phyloP scores from a whole-genome alignment of 2,113 vertebrate genomes.

The Hucho hucho region DNA sequence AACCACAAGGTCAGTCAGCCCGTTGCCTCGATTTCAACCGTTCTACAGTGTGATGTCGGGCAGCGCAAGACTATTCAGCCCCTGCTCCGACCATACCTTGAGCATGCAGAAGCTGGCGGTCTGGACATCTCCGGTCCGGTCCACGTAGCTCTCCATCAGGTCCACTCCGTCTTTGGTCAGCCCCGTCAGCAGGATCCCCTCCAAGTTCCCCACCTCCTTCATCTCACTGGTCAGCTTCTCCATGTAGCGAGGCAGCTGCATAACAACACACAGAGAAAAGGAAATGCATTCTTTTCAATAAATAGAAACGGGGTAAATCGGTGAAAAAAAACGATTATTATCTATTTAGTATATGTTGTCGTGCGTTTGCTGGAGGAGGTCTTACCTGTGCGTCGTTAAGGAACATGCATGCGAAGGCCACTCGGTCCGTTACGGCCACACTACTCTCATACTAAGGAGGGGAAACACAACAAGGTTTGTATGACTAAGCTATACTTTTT shows the following conservation, averaged over 20 bases:
- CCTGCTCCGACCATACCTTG: slow-evolving; percentile 73
- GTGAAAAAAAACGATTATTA: not conserved
- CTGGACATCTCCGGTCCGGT: slow-evolving; percentile 94
- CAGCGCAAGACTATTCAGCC: no score
- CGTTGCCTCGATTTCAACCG: no score
- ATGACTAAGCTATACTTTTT: not conserved
- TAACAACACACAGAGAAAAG: not conserved
- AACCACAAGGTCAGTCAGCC: not conserved
- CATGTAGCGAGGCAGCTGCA: slow-evolving; percentile 89
- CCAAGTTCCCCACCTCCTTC: slow-evolving; percentile 95
- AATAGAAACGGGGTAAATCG: no score
- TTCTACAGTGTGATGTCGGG: no score
- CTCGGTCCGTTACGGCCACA: slow-evolving; percentile 91
- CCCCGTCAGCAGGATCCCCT: slow-evolving; percentile 94
- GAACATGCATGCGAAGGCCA: slow-evolving; percentile 97
- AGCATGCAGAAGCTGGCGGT: slow-evolving; percentile 98
- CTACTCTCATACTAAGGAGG: slow-evolving; percentile 85
- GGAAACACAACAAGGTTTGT: not conserved
- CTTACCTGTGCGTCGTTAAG: slow-evolving; percentile 91
- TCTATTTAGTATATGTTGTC: not conserved
- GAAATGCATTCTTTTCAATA: not conserved
- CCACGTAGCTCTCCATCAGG: slow-evolving; percentile 96
- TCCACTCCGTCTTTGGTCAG: slow-evolving; percentile 97
- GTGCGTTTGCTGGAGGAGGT: not conserved
- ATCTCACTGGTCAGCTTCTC: slow-evolving; percentile 95